Conservation (phyloP, 23 tunicate species). For the Halocynthia aurantium region DNA sequence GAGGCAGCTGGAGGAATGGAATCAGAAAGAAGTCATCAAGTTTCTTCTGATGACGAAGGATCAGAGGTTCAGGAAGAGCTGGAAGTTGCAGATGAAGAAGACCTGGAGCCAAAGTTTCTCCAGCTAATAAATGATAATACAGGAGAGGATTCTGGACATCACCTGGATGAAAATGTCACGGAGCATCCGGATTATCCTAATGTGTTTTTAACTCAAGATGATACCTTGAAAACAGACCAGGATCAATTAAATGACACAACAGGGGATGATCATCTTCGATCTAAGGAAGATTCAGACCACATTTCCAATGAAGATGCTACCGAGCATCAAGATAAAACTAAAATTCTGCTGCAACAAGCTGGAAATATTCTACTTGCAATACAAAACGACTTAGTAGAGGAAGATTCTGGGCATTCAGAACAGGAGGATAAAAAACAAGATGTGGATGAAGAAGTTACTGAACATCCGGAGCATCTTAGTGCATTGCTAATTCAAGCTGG, state of each 20-base stretch:
- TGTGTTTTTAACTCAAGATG: not conserved
- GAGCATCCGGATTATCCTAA: not conserved
- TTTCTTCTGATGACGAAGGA: too few species aligned
- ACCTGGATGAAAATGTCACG: not conserved
- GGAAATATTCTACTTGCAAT: too few species aligned
- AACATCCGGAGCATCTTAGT: not conserved
- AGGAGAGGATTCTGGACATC: conserved; percentile 4
- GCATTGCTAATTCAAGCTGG: not conserved
- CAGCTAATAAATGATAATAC: not conserved
- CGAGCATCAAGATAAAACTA: too few species aligned
- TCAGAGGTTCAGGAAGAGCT: not conserved
- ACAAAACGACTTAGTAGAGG: too few species aligned
- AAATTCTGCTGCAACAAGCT: not conserved
- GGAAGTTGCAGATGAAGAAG: not conserved
- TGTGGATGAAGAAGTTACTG: not conserved
- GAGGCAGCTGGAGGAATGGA: too few species aligned
- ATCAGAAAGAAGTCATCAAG: too few species aligned
- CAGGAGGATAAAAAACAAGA: not conserved
- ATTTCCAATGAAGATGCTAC: too few species aligned
- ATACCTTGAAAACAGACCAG: too few species aligned
- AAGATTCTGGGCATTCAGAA: not conserved
- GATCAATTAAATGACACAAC: too few species aligned
- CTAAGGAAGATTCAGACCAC: too few species aligned
- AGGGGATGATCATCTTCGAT: too few species aligned
- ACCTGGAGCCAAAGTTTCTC: not conserved